Base-by-base conservation (phyloP, 2,113 vertebrate genomes). In the Nettapus auritus region DNA sequence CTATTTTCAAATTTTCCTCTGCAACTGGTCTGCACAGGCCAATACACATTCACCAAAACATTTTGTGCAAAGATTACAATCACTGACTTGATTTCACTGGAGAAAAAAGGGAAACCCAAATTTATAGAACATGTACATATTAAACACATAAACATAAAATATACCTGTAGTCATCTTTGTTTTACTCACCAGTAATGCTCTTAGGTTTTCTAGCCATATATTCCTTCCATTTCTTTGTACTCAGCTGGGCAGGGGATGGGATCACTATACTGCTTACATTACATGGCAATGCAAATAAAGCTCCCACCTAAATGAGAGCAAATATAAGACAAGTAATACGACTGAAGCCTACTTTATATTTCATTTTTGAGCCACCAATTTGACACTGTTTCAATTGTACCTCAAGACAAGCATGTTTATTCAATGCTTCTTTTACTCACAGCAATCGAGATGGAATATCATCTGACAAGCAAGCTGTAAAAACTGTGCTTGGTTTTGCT, bases 161-260 rank as follows among this genome's bases (percentile, higher is more conserved):
- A 64, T 2, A 93, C 34, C 10, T 17, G 33, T 11, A 63, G 16
- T 38, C 25, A 74, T 52, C 29, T 28, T 68, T 16, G 4, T 29
- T 67, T 88, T 82, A 95, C 97, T 64, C 97, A 99, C 99, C 98
- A 70, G 95, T 97, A 90, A 99, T 93, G 15, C 96, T 94, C 95
- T 98, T 99, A 16, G 98, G 99, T 89, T 97, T 98, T 92, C 97
- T 98, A 80, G 98, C 97, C 71, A 99, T 96, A 59, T 98, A 98
- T 75, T 99, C 99, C 93, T 98, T 99, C 99, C 99, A 99, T 91
- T 99, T 99, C 95, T 98, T 98, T 23, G 99, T 97, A 97, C 98
- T 98, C 94, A 99, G 98, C 33, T 99, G 99, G 81, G 90, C 97
- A 70, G 98, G 98, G 67, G 98, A 96, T 28, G 99, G 98, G 84